A percentile compares a stretch with the other conserved stretches of the same genome.
Evolutionary conservation across 1,140 invertebrate genomes (phyloP).

Genomic region (Phthorimaea operculella): DNA sequence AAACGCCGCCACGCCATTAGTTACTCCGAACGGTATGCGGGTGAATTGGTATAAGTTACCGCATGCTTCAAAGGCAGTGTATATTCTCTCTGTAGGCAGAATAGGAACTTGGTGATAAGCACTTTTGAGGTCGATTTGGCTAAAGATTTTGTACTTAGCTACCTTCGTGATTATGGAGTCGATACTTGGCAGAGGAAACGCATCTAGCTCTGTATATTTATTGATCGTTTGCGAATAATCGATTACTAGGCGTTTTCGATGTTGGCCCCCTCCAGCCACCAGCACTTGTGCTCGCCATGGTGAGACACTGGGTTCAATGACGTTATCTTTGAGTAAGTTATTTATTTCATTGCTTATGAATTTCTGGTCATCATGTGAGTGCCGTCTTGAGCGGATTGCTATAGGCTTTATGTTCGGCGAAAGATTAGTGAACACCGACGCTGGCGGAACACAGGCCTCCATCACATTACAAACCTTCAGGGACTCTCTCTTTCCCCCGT

Average conservation of each 20-base stretch:
- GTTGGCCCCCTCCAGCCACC: constrained; percentile 12
- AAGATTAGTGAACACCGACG: constrained; percentile 15
- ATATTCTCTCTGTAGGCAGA: too few species aligned
- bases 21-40: constrained; percentile 18
- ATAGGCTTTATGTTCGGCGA: constrained; percentile 13
- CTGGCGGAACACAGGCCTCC: constrained; percentile 18
- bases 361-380: constrained; percentile 11
- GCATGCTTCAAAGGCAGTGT: too few species aligned
- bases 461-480: constrained; percentile 9
- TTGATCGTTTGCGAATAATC: constrained; percentile 28
- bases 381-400: constrained; percentile 16
- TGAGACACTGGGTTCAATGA: constrained; percentile 21
- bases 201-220: constrained; percentile 16
- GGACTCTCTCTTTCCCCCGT: too few species aligned
- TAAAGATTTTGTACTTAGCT: constrained; percentile 8
- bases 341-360: constrained; percentile 18
- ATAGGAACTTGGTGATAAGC: too few species aligned
- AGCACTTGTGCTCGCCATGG: constrained; percentile 26
- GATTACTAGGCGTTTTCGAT: constrained; percentile 21
- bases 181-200: constrained; percentile 17
- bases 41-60: constrained; percentile 18
- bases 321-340: constrained; percentile 14
- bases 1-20: constrained; percentile 22
- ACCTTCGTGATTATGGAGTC: constrained; percentile 8
- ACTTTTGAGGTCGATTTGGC: not conserved